Base-by-base conservation (phyloP, 2,888 invertebrate species). In the Apotomis turbidana region DNA sequence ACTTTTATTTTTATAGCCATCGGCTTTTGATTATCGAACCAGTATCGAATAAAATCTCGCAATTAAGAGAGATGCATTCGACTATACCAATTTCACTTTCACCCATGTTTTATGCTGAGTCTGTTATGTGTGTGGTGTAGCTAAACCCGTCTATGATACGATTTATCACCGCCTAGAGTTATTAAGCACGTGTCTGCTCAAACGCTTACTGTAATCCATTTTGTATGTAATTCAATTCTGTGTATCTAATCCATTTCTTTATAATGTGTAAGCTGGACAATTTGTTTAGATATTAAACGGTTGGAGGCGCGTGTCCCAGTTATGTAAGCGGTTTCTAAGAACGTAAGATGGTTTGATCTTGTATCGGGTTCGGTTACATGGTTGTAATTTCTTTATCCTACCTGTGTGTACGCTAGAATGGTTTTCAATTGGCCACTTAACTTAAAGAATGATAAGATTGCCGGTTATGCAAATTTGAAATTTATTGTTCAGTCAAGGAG, bases 1-100 rank as follows among this genome's bases (percentile, higher is more conserved):
- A 44, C 68, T 68, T 57, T 58, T 27, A 62, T 68, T 68, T 71
- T 58, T 46, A 72, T 44, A 44, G 44, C 52, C 57, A 72, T 58
- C 71, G 9, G 41, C 52, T 72, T 52, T 64, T 58, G n/a, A 58
- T 58, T 68, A 57, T 63, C 62, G 38, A 68, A 46, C 71, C 71
- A 72, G 62, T 58, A 62, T 66, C 67, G 51, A 54, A 66, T 66
- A 66, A 70, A 59, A 60, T 71, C 54, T 66, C 54, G 59, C 71
- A 62, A 68, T 71, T 68, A 71, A 62, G 68, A 71, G 58, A 71
- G 57, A 68, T 71, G 57, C 51, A 68, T 55, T 52, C 55, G 13
- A 54, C 75, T 77, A 68, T 76, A 68, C 78, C 76, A 74, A 79
- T 78, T 79, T 79, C 76, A 80, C 80, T 81, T 80, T 81, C 80